These are phyloP conservation scores for Liasis olivaceus DNA, from an alignment of 2,797 vertebrate genomes.

Conservation along the genomic window DNA sequence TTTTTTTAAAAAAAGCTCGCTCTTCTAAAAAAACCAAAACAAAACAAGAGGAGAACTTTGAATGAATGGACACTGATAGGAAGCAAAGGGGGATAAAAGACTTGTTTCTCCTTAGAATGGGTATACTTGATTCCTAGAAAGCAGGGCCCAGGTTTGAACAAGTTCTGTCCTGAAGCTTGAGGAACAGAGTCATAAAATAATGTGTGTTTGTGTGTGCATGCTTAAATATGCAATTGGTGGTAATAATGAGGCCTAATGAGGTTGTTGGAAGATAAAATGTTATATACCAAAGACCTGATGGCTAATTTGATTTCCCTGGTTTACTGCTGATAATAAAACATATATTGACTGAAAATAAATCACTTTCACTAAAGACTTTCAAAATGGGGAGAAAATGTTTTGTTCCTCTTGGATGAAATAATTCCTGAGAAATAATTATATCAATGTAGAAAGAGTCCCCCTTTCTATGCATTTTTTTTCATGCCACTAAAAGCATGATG, in stretches of 20 bases:
- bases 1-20: not conserved
- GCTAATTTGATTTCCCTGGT: constrained; percentile 80
- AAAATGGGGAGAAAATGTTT: constrained; percentile 54
- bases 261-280: constrained; percentile 77
- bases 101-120: not conserved
- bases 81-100: not conserved
- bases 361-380: constrained; percentile 67
- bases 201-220: not conserved
- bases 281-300: constrained; percentile 80
- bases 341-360: constrained; percentile 82
- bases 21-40: not conserved
- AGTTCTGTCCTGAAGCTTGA: constrained; percentile 14
- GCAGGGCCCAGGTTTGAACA: not conserved
- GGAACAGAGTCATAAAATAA: constrained; percentile 20
- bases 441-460: not conserved
- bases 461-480: not conserved
- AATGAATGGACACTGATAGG: not conserved
- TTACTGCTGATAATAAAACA: constrained; percentile 80
- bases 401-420: constrained; percentile 67
- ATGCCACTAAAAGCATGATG: not conserved
- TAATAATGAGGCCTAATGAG: constrained; percentile 79
- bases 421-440: constrained; percentile 62
- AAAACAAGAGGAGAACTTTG: not conserved
- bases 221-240: constrained; percentile 56
- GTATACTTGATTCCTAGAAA: not conserved